Conservation (phyloP, 2,797 vertebrate genomes). For the Megalops cyprinoides region DNA sequence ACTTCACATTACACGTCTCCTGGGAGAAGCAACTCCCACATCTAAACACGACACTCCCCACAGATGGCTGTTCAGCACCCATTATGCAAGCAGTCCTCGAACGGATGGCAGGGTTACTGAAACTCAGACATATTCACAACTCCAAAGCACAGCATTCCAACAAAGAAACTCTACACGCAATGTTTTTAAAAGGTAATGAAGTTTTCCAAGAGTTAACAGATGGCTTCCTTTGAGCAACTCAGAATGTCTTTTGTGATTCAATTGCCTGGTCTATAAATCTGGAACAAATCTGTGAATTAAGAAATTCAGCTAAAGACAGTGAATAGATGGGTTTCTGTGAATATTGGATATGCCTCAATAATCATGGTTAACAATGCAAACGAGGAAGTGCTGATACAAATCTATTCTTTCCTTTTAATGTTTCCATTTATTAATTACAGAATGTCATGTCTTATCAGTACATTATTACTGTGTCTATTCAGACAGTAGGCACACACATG, state of each 20-base stretch:
- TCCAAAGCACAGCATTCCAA: background rate
- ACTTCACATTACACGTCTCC: background rate
- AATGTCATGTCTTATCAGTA: too few species aligned
- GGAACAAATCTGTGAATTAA: background rate
- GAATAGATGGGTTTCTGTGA: too few species aligned
- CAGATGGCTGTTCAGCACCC: background rate
- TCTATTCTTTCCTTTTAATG: background rate
- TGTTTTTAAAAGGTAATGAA: too few species aligned
- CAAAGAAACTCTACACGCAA: background rate
- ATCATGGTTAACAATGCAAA: too few species aligned
- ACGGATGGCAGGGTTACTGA: background rate
- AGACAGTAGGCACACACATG: too few species aligned
- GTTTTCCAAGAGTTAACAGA: background rate
- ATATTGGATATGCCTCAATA: too few species aligned
- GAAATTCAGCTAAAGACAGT: background rate
- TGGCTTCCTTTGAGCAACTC: background rate
- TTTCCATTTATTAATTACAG: too few species aligned
- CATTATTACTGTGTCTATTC: too few species aligned
- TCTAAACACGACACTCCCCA: background rate
- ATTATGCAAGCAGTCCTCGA: background rate
- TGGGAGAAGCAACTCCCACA: background rate
- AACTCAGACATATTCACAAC: background rate
- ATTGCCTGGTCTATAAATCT: too few species aligned
- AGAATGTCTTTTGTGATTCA: too few species aligned
- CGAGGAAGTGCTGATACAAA: background rate